These are phyloP conservation scores for Phalloptychus januarius DNA, from an alignment of 2,797 vertebrate species.

Conservation along the genomic window DNA sequence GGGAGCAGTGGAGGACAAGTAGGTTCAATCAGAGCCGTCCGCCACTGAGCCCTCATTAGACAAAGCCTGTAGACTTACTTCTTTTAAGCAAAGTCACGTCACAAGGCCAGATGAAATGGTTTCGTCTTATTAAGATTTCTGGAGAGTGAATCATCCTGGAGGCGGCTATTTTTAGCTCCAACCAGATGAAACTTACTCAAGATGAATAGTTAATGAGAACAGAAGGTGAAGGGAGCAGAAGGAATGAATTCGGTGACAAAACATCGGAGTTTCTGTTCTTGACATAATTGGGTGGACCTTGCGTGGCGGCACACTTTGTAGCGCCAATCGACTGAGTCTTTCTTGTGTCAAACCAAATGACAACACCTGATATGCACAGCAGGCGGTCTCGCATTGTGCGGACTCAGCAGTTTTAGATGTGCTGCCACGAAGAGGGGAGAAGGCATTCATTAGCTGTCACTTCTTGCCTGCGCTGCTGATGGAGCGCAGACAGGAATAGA, in stretches of 20 bases:
- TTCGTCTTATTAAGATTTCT: constrained; percentile 31
- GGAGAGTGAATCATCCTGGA: constrained; percentile 30
- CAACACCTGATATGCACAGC: constrained; percentile 31
- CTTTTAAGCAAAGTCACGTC: constrained; percentile 20
- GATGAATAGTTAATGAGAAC: constrained; percentile 38
- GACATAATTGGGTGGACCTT: constrained; percentile 15
- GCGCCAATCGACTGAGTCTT: constrained; percentile 4
- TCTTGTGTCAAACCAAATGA: constrained; percentile 13
- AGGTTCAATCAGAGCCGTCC: constrained; percentile 52
- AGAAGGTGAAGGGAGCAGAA: constrained; percentile 28
- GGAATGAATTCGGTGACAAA: constrained; percentile 18
- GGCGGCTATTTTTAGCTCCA: constrained; percentile 44
- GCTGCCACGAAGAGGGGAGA: constrained; percentile 27
- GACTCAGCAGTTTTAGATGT: constrained; percentile 31
- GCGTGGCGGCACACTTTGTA: constrained; percentile 4
- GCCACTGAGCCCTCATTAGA: constrained; percentile 38
- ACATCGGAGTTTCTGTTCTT: constrained; percentile 33
- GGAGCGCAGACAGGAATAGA: constrained; percentile 51
- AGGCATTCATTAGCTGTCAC: constrained; percentile 41
- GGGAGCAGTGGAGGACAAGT: constrained; percentile 41
- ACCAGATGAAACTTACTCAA: constrained; percentile 26
- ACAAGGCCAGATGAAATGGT: constrained; percentile 32
- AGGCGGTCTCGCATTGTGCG: constrained; percentile 1
- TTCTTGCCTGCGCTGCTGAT: constrained; percentile 35
- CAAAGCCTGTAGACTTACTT: constrained; percentile 30